phyloP scores from a whole-genome alignment of 2,113 vertebrate species.

The Lycaon pictus region DNA sequence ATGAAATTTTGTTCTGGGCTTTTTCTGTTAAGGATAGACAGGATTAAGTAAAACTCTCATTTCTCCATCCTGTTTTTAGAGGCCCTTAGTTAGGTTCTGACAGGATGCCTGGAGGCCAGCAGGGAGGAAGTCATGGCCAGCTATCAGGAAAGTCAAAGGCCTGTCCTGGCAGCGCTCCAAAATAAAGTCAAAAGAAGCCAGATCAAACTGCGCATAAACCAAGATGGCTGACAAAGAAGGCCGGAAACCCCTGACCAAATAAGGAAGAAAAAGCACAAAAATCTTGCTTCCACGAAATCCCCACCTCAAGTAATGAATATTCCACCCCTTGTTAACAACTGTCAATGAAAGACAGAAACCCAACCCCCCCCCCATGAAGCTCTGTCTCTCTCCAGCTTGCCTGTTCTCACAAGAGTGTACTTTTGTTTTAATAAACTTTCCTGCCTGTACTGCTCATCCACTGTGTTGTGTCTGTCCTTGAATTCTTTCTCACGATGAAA shows the following conservation, averaged over 20 bases:
- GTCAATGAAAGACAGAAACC: background rate
- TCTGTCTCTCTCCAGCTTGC: background rate
- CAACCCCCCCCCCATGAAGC: background rate
- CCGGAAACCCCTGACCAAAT: background rate
- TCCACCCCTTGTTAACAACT: background rate
- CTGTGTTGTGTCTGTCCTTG: background rate
- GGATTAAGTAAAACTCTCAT: background rate
- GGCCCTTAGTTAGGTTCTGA: background rate
- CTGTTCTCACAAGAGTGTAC: background rate
- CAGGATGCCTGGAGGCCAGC: background rate
- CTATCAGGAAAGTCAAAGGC: background rate
- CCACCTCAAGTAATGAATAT: background rate
- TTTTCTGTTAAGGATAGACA: conserved; percentile 16
- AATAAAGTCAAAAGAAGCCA: background rate
- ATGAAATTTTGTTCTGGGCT: background rate
- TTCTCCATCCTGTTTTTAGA: background rate
- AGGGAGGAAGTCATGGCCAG: background rate
- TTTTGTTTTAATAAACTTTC: background rate
- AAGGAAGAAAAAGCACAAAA: background rate
- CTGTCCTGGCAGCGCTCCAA: background rate
- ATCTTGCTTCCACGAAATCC: background rate
- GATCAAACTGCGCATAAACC: background rate
- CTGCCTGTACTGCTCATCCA: background rate
- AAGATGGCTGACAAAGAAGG: background rate
- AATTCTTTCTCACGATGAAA: background rate